These are phyloP conservation scores for Ctena decussata DNA, from an alignment of 2,888 invertebrate species.

Conservation along the genomic window DNA sequence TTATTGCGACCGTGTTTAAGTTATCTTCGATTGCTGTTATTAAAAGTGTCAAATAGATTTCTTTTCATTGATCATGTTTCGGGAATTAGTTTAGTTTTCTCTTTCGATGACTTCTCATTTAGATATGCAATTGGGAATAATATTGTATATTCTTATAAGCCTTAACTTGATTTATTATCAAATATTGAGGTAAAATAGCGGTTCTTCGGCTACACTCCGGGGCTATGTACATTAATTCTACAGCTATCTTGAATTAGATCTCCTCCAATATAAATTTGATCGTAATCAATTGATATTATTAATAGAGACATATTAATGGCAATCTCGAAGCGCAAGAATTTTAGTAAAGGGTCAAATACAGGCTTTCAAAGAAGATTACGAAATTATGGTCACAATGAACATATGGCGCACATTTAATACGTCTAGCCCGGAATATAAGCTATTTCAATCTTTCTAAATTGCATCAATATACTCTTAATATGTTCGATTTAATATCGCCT, in stretches of 20 bases:
- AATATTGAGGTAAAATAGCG: slow-evolving; percentile 1
- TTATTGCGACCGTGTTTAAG: background rate
- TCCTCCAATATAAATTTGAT: slow-evolving; percentile 2
- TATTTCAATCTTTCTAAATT: background rate
- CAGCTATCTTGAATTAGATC: slow-evolving; percentile 10
- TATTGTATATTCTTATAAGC: slow-evolving; percentile 9
- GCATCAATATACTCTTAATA: slow-evolving; percentile 9
- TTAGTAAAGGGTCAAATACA: background rate
- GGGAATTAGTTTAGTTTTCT: slow-evolving; percentile 37
- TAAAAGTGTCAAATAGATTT: slow-evolving; percentile 55
- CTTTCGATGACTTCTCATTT: slow-evolving; percentile 14
- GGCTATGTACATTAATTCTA: slow-evolving; percentile 5
- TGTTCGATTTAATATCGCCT: slow-evolving; percentile 11
- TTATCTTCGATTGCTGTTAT: slow-evolving; percentile 11
- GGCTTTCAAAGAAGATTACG: background rate
- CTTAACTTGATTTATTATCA: background rate
- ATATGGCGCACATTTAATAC: background rate
- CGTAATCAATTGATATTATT: slow-evolving; percentile 11
- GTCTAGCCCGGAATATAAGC: slow-evolving; percentile 8
- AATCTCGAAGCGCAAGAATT: background rate
- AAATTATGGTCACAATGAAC: background rate
- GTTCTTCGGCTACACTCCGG: background rate
- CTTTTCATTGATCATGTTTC: slow-evolving; percentile 63
- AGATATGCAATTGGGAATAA: slow-evolving; percentile 16
- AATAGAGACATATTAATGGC: slow-evolving; percentile 16